phyloP scores from a whole-genome alignment of 2,888 invertebrate species.

The Bruchidius siliquastri region DNA sequence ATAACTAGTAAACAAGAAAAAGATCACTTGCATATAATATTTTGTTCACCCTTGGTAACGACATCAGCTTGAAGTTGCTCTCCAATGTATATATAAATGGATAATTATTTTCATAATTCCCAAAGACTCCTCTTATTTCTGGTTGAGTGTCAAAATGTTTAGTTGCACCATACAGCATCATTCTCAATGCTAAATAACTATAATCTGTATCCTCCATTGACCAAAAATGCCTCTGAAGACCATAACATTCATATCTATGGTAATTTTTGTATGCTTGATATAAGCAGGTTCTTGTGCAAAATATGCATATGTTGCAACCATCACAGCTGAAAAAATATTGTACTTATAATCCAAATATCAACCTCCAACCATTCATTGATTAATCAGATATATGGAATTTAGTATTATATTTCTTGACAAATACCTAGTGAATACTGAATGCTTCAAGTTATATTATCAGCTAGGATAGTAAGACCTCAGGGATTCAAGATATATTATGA shows the following conservation, averaged over 20 bases:
- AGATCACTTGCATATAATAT: conserved; percentile 25
- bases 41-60: conserved; percentile 17
- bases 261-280: conserved; percentile 21
- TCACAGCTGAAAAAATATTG: conserved; percentile 22
- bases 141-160: conserved; percentile 20
- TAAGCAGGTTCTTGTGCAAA: conserved; percentile 26
- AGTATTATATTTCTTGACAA: no score
- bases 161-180: conserved; percentile 28
- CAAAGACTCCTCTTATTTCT: conserved; percentile 12
- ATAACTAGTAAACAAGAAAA: no score
- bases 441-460: no score
- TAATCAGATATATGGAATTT: no score
- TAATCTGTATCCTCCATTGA: conserved; percentile 23
- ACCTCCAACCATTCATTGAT: no score
- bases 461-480: no score
- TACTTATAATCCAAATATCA: neutral
- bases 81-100: conserved; percentile 22
- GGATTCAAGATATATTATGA: no score
- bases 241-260: conserved; percentile 32
- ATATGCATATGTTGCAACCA: conserved; percentile 27
- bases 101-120: conserved; percentile 21
- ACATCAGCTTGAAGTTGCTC: conserved; percentile 21
- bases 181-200: conserved; percentile 29
- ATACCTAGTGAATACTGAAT: no score
- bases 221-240: conserved; percentile 31